phyloP scores from a whole-genome alignment of 2,888 invertebrate genomes.

The Eupithecia insigniata region DNA sequence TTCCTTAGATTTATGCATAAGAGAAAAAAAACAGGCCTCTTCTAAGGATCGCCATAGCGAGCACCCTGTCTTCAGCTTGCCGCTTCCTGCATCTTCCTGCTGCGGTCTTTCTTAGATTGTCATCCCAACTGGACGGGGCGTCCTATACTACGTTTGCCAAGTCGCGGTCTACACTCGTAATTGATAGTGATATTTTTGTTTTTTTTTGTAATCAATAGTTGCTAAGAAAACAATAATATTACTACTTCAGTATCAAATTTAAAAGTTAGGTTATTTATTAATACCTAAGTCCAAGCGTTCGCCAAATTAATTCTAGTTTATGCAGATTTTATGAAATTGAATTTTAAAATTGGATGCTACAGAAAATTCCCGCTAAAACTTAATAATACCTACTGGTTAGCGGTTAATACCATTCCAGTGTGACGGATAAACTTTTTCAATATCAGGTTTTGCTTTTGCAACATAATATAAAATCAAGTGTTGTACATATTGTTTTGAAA shows the following conservation, averaged over 20 bases:
- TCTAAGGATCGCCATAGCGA: no score
- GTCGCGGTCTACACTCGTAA: no score
- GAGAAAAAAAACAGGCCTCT: no score
- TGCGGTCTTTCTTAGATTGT: no score
- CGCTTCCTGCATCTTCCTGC: no score
- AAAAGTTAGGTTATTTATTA: not conserved
- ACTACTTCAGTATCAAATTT: not conserved
- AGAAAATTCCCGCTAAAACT: not conserved
- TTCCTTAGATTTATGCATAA: no score
- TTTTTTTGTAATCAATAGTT: no score
- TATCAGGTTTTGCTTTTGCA: not conserved
- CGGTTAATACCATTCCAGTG: not conserved
- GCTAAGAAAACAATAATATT: slow-evolving; percentile 4
- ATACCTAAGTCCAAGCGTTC: not conserved
- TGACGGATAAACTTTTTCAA: slow-evolving; percentile 1
- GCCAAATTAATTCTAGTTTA: not conserved
- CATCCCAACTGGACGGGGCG: no score
- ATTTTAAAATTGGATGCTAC: slow-evolving; percentile 17
- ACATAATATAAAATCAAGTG: not conserved
- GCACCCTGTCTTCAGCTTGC: no score
- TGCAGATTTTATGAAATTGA: not conserved
- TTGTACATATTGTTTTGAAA: not conserved
- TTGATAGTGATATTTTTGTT: no score
- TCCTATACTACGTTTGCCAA: no score
- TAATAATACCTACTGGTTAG: not conserved